Percentiles rank a stretch among this genome's conserved stretches.
Evolutionary conservation across 2,113 vertebrate genomes (phyloP).

Genomic region (Albula goreensis): DNA sequence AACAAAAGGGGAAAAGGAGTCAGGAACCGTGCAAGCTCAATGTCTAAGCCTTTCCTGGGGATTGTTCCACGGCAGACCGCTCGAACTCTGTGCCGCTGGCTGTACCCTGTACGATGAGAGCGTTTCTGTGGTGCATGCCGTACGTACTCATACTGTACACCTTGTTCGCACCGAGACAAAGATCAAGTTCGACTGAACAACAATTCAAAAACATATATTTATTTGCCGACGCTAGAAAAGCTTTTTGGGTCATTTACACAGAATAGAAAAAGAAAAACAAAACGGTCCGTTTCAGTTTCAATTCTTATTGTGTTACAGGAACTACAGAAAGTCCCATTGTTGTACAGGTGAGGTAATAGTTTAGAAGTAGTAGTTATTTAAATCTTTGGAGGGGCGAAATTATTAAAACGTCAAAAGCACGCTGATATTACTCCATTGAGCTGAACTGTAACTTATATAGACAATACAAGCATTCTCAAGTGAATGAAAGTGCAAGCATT

Average conservation of each 20-base stretch:
- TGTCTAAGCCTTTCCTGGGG: slow-evolving; percentile 80
- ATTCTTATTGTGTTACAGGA: neutral
- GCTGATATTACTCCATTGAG: no score
- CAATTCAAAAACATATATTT: no score
- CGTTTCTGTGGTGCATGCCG: no score
- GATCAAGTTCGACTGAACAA: neutral
- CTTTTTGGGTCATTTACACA: neutral
- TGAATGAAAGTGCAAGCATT: no score
- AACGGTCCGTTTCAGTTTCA: neutral
- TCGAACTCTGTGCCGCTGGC: neutral
- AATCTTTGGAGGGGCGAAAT: no score
- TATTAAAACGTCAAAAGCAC: no score
- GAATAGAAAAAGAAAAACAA: neutral
- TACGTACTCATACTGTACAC: neutral
- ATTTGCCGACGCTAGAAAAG: neutral
- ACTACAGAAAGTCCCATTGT: no score
- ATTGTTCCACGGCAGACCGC: neutral
- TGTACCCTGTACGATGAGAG: neutral
- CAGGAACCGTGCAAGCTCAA: slow-evolving; percentile 76
- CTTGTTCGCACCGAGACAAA: neutral
- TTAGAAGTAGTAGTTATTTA: no score
- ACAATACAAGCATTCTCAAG: no score
- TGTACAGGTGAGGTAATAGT: no score
- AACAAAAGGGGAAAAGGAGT: slow-evolving; percentile 85
- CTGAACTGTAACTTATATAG: no score